phyloP scores from a whole-genome alignment of 92 coral and sea anemone species.

The Parazoanthus atlanticus region DNA sequence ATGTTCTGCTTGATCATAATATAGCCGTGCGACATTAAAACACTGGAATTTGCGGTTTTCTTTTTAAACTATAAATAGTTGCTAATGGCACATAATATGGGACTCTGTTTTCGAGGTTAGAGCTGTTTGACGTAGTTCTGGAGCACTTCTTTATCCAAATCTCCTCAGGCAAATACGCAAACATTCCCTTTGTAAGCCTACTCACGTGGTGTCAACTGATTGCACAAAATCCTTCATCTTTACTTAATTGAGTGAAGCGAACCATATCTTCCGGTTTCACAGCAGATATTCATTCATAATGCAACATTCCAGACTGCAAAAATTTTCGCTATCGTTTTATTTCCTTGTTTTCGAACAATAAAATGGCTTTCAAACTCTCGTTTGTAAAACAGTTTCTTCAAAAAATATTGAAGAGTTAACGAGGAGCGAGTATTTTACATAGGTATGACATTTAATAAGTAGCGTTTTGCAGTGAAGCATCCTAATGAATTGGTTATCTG shows the following conservation, averaged over 20 bases:
- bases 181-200: constrained; percentile 28
- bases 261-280: constrained; percentile 38
- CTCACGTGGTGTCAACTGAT: constrained; percentile 42
- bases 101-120: constrained; percentile 27
- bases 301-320: constrained; percentile 14
- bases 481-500: constrained; percentile 26
- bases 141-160: constrained; percentile 21
- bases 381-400: neutral
- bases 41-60: constrained; percentile 45
- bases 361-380: neutral
- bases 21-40: neutral
- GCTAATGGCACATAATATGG: constrained; percentile 34
- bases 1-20: neutral
- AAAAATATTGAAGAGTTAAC: neutral
- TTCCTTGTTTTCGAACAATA: neutral
- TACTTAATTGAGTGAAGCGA: constrained; percentile 49
- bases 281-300: constrained; percentile 24
- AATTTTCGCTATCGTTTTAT: neutral
- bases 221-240: constrained; percentile 42
- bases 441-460: neutral
- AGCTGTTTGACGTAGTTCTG: constrained; percentile 26
- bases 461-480: constrained; percentile 2
- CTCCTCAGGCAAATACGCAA: constrained; percentile 40
- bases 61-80: constrained; percentile 41
- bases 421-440: neutral